Base-by-base conservation (phyloP, 1,140 invertebrate genomes). In the Papilio dardanus region DNA sequence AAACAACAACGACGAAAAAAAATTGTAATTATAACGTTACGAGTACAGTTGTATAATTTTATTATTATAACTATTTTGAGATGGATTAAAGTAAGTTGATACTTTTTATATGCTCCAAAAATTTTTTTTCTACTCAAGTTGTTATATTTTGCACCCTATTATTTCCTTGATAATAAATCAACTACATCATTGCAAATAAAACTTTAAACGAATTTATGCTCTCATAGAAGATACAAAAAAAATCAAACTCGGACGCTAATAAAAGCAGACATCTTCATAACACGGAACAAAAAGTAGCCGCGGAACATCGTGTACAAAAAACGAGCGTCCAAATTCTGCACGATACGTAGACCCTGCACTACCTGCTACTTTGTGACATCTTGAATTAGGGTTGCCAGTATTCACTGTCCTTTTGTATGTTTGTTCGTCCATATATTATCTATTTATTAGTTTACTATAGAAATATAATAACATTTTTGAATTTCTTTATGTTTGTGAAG, bases 281-380 rank as follows among this genome's bases (percentile, higher is more conserved):
- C 77, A 71, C 16, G 74, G 76, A 79, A 77, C 83, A 82, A 85
- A 86, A 85, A 81, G 79, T 81, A 73, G 75, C 79, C 78, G 74
- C 74, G 75, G 79, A 78, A 77, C 80, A 83, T 79, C 85, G 68
- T 86, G 86, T 83, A 88, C 88, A 88, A 89, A 88, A 86, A 74
- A 69, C 74, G 65, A 31, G 71, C 82, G 83, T 81, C 85, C 86
- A 83, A 92, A 92, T 90, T 90, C 87, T 91, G 83, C 87, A 86
- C 81, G 87, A 84, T 86, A 81, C 79, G 79, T 78, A 83, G 80
- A 81, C 80, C 83, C 83, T 82, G 85, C 81, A 83, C 83, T 91
- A 92, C 89, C 89, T 92, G 89, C 91, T 92, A 92, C 85, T 92
- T 89, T 90, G 87, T 88, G 87, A 88, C 89, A 87, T 88, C 88